Conservation (phyloP, 1,140 invertebrate species). For the Sycophaga agraensis region DNA sequence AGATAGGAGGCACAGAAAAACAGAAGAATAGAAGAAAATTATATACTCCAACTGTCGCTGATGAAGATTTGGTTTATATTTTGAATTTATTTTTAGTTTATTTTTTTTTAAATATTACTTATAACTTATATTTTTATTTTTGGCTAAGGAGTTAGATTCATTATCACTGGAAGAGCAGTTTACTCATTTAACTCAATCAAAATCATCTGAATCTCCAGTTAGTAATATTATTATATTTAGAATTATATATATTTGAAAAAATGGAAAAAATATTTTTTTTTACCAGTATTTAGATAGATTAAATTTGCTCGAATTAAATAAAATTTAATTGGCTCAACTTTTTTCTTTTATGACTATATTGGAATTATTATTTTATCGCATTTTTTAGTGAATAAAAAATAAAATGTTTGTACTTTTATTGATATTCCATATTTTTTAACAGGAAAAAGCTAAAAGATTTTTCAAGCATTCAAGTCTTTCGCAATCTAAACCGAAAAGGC, state of each 20-base stretch:
- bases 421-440: not conserved
- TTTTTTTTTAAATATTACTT: too few relatives aligned
- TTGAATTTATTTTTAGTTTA: not conserved
- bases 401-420: not conserved
- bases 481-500: conserved; percentile 9
- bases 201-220: not conserved
- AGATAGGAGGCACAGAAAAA: not conserved
- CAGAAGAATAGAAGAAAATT: conserved; percentile 14
- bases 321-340: too few relatives aligned
- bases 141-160: conserved; percentile 16
- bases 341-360: too few relatives aligned
- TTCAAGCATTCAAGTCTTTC: conserved; percentile 12
- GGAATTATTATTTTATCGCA: not conserved
- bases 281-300: not conserved
- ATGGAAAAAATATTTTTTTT: too few relatives aligned
- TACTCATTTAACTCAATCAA: conserved; percentile 15
- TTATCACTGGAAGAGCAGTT: conserved; percentile 23
- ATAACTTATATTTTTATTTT: not conserved
- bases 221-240: not conserved
- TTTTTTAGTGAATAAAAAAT: too few relatives aligned
- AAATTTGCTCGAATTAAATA: not conserved
- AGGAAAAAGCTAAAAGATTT: conserved; percentile 24
- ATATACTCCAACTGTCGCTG: conserved; percentile 19
- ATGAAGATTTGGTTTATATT: conserved; percentile 23
- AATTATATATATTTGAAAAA: not conserved